Evolutionary conservation across 2,113 vertebrate species (phyloP).

Genomic region (Hippoglossus stenolepis): DNA sequence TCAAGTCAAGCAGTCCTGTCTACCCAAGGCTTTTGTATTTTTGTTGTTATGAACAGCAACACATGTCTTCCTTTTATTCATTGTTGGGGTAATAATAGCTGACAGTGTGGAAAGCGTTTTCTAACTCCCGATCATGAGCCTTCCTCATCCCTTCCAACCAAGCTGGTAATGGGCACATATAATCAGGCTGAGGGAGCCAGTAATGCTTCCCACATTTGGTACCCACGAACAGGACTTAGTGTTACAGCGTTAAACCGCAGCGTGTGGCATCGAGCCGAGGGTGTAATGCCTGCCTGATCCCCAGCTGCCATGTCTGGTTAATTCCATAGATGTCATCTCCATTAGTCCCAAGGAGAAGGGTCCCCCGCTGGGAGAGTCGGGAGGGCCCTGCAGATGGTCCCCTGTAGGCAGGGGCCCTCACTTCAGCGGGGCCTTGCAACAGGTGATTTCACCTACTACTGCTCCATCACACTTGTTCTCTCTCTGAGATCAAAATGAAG

Average conservation of each 20-base stretch:
- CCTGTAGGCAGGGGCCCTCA: conserved; percentile 10
- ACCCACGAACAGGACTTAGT: conserved; percentile 61
- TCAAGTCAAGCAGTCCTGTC: conserved; percentile 3
- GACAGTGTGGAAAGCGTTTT: conserved; percentile 65
- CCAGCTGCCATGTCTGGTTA: conserved; percentile 57
- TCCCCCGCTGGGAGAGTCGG: conserved; percentile 12
- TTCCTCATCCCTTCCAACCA: conserved; percentile 44
- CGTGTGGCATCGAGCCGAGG: conserved; percentile 31
- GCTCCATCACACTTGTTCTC: conserved; percentile 4
- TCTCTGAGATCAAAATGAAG: conserved; percentile 31
- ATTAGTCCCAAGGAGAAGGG: conserved; percentile 36
- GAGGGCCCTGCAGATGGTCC: conserved; percentile 35
- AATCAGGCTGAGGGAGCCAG: conserved; percentile 45
- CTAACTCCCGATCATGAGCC: conserved; percentile 28
- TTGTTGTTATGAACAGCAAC: conserved; percentile 18
- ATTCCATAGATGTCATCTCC: conserved; percentile 65
- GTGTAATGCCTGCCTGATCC: conserved; percentile 65
- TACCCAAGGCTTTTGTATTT: conserved; percentile 18
- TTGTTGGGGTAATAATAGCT: conserved; percentile 50
- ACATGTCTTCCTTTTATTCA: conserved; percentile 29
- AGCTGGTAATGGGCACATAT: conserved; percentile 54
- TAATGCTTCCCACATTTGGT: conserved; percentile 76
- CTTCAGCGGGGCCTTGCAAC: conserved; percentile 13
- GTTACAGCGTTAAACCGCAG: conserved; percentile 69
- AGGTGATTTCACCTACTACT: conserved; percentile 50